A percentile compares a stretch with the other conserved stretches of the same genome.
Evolutionary conservation across 2,797 vertebrate genomes (phyloP).

Genomic region (Glossophaga mutica): DNA sequence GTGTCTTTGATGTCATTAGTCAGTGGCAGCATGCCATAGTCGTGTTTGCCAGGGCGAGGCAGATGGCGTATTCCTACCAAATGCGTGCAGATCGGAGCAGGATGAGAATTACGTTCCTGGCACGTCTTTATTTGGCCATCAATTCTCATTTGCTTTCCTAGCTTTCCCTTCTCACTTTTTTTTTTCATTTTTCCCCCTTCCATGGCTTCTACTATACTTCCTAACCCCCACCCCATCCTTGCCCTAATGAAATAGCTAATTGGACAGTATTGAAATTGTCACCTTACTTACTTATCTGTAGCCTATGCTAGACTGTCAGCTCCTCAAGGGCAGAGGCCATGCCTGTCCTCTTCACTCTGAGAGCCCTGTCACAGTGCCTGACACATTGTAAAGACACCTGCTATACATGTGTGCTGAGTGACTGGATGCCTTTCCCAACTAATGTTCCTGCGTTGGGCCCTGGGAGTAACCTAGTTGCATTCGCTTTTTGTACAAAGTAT

Average conservation of each 20-base stretch:
- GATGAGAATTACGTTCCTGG: not conserved
- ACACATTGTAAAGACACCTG: accelerated
- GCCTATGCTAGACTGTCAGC: not conserved
- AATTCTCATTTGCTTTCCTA: not conserved
- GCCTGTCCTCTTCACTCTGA: not conserved
- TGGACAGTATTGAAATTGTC: not conserved
- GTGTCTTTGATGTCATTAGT: constrained; percentile 56
- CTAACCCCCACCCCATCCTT: not conserved
- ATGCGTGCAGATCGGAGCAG: not conserved
- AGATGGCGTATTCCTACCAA: not conserved
- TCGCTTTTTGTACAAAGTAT: not conserved
- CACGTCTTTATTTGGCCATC: constrained; percentile 29
- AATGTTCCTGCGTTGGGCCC: not conserved
- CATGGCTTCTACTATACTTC: not conserved
- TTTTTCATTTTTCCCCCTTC: not conserved
- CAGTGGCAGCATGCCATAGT: not conserved
- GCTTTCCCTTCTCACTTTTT: not conserved
- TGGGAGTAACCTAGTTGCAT: not conserved
- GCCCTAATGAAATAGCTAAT: not conserved
- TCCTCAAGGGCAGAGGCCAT: not conserved
- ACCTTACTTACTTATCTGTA: not conserved
- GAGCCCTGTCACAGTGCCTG: not conserved
- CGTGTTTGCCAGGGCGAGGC: not conserved
- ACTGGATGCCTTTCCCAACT: not conserved
- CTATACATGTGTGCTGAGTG: accelerated